Evolutionary conservation across 1,140 invertebrate genomes (phyloP).

Genomic region (Cheumatopsyche charites): DNA sequence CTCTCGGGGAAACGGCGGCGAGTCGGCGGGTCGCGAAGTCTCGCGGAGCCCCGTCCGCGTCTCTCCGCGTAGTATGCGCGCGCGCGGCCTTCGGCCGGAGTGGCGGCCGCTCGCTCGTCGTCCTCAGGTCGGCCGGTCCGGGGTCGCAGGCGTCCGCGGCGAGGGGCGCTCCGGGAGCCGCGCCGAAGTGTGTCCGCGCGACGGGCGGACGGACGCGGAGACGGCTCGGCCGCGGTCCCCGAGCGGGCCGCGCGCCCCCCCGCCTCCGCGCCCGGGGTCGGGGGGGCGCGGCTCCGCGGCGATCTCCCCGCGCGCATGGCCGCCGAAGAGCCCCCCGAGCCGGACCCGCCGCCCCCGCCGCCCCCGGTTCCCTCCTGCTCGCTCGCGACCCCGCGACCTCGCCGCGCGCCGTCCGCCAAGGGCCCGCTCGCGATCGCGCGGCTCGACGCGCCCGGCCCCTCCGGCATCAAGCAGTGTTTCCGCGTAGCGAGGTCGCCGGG

Average conservation of each 20-base stretch:
- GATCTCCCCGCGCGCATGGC: conserved; percentile 45
- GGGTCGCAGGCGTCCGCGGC: background rate
- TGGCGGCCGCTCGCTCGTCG: background rate
- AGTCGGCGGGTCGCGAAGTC: conserved; percentile 7
- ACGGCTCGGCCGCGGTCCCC: conserved; percentile 56
- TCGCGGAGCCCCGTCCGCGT: too few species aligned
- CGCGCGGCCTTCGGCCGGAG: too few species aligned
- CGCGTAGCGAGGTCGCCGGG: conserved; percentile 58
- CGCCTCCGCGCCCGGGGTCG: conserved; percentile 58
- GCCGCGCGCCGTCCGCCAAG: conserved; percentile 15
- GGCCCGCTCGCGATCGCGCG: conserved; percentile 53
- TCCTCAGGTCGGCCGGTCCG: background rate
- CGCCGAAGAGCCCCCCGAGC: conserved; percentile 38
- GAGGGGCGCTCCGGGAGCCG: background rate
- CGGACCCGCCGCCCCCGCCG: conserved; percentile 45
- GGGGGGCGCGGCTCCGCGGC: conserved; percentile 55
- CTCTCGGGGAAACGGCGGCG: background rate
- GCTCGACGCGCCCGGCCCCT: conserved; percentile 54
- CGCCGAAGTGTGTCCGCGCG: background rate
- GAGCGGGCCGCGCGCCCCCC: conserved; percentile 56
- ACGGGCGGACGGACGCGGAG: conserved; percentile 3
- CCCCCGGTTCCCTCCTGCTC: conserved; percentile 36
- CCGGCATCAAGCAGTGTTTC: conserved; percentile 58
- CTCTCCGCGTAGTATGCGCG: too few species aligned
- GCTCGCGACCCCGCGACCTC: conserved; percentile 40